These are phyloP conservation scores for Amblyopsis rosae DNA, from an alignment of 2,113 vertebrate genomes.

Conservation along the genomic window DNA sequence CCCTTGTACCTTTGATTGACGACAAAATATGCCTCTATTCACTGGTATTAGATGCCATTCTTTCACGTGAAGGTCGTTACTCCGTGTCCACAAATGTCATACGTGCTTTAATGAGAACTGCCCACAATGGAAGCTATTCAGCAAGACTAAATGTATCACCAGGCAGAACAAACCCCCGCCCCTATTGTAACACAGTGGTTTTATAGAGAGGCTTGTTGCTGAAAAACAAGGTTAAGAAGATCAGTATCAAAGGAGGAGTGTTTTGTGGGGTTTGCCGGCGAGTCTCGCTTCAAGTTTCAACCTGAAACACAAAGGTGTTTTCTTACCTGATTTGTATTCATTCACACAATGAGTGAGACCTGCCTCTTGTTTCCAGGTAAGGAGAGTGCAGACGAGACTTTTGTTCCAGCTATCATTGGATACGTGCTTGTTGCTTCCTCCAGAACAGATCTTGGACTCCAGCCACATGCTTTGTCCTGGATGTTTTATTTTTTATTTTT, in stretches of 20 bases:
- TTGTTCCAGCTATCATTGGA: constrained; percentile 75
- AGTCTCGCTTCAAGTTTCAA: constrained; percentile 74
- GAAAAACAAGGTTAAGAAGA: constrained; percentile 76
- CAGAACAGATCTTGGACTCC: constrained; percentile 63
- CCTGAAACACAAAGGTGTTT: constrained; percentile 78
- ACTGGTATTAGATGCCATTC: constrained; percentile 35
- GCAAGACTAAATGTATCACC: constrained; percentile 71
- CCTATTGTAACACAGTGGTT: constrained; percentile 67
- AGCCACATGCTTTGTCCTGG: constrained; percentile 66
- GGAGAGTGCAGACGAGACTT: constrained; percentile 78
- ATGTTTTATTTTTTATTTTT: constrained; percentile 42
- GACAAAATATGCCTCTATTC: constrained; percentile 43
- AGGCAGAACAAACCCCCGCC: constrained; percentile 10
- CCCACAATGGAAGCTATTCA: constrained; percentile 66
- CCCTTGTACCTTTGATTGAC: constrained; percentile 59
- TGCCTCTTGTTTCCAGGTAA: constrained; percentile 78
- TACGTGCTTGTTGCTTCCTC: constrained; percentile 73
- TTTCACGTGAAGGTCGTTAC: constrained; percentile 49
- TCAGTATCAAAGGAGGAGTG: constrained; percentile 75
- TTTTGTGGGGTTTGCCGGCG: constrained; percentile 67
- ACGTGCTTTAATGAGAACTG: constrained; percentile 65
- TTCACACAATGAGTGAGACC: constrained; percentile 75
- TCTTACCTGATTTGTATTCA: constrained; percentile 82
- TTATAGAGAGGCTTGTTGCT: constrained; percentile 72
- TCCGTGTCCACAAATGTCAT: constrained; percentile 62